These are phyloP conservation scores for Sialis fuliginosa DNA, from an alignment of 2,888 invertebrate genomes.

Conservation along the genomic window DNA sequence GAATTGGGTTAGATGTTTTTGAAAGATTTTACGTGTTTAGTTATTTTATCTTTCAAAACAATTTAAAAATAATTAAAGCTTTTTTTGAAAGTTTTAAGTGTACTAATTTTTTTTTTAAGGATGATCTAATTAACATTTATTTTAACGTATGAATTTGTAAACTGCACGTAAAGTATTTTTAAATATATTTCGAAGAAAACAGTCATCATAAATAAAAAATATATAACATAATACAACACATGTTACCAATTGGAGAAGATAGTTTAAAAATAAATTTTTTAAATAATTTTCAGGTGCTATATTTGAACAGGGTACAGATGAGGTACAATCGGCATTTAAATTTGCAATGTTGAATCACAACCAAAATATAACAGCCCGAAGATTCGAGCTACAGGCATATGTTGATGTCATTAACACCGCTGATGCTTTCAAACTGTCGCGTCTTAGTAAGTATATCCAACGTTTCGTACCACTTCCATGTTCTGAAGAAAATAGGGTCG, in stretches of 20 bases:
- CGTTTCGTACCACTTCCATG: not conserved
- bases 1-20: too few relatives aligned
- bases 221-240: too few relatives aligned
- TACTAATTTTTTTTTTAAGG: too few relatives aligned
- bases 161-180: not conserved
- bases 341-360: slow-evolving; percentile 77
- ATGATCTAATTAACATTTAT: too few relatives aligned
- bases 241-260: too few relatives aligned
- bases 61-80: not conserved
- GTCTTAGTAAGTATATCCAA: slow-evolving; percentile 57
- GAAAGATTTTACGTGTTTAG: too few relatives aligned
- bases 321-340: slow-evolving; percentile 84
- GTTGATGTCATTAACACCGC: slow-evolving; percentile 86
- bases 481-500: not conserved
- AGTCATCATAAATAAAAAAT: too few relatives aligned
- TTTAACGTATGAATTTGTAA: too few relatives aligned
- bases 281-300: slow-evolving; percentile 55
- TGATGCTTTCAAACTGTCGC: slow-evolving; percentile 81
- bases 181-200: too few relatives aligned
- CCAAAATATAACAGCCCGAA: slow-evolving; percentile 58
- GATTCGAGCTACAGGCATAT: slow-evolving; percentile 73
- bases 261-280: not conserved
- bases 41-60: not conserved
- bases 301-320: slow-evolving; percentile 81
- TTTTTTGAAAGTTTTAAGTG: too few relatives aligned